These are phyloP conservation scores for Micropoecilia bifurca DNA, from an alignment of 2,797 vertebrate genomes.

Conservation along the genomic window DNA sequence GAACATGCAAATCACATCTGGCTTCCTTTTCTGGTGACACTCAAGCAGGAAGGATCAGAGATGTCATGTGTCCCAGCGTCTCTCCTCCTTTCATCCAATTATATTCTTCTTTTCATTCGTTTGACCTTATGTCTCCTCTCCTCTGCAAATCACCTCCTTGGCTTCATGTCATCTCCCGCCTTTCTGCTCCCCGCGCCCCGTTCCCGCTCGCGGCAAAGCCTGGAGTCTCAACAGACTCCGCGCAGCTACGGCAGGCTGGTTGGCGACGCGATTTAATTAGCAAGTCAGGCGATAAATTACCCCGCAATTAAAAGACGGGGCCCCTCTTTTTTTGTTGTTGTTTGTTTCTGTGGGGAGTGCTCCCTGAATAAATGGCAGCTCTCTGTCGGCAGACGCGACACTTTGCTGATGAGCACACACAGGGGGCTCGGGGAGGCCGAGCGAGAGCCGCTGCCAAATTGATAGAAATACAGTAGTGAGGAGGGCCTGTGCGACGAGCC, in stretches of 20 bases:
- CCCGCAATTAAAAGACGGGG: constrained; percentile 57
- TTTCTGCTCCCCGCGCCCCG: constrained; percentile 21
- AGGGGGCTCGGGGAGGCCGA: constrained; percentile 18
- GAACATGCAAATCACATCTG: constrained; percentile 25
- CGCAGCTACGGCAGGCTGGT: constrained; percentile 43
- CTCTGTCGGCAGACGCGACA: constrained; percentile 24
- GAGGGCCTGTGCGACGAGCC: constrained; percentile 58
- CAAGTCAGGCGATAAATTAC: constrained; percentile 68
- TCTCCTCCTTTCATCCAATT: constrained; percentile 13
- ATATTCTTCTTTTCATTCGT: constrained; percentile 13
- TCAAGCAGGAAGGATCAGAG: constrained; percentile 27
- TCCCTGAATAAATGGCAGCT: constrained; percentile 47
- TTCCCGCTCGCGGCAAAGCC: constrained; percentile 30
- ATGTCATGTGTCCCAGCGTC: constrained; percentile 5
- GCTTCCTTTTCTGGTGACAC: constrained; percentile 35
- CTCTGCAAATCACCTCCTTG: constrained; percentile 5
- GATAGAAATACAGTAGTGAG: constrained; percentile 66
- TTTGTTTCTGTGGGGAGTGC: constrained; percentile 56
- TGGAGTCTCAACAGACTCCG: constrained; percentile 27
- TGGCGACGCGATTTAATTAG: constrained; percentile 70
- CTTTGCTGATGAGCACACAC: constrained; percentile 47
- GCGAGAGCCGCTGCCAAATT: constrained; percentile 34
- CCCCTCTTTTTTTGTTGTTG: constrained; percentile 31
- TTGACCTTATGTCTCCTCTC: constrained; percentile 27
- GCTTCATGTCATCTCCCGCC: constrained; percentile 1